Percentiles rank a stretch among this genome's conserved stretches.
Evolutionary conservation across 2,888 invertebrate genomes (phyloP).

Genomic region (Aphidius colemani): DNA sequence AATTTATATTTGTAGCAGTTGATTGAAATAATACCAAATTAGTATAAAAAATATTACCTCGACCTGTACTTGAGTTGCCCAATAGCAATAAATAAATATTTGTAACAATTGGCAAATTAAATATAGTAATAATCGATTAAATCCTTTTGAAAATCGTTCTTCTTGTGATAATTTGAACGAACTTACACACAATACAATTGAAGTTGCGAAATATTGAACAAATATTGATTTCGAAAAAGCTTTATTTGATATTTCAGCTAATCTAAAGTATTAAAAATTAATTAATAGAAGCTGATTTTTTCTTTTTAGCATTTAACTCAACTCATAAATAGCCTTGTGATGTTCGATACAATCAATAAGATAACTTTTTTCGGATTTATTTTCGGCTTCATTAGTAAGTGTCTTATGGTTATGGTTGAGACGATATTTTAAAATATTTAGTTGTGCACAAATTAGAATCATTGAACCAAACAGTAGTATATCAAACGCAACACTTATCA

Average conservation of each 20-base stretch:
- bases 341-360: slow-evolving; percentile 24
- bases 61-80: slow-evolving; percentile 30
- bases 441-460: slow-evolving; percentile 41
- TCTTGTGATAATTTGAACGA: slow-evolving; percentile 38
- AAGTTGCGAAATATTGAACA: too few relatives aligned
- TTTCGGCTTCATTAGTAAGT: neutral
- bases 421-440: slow-evolving; percentile 45
- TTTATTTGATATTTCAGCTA: slow-evolving; percentile 32
- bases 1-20: slow-evolving; percentile 39
- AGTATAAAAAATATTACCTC: too few relatives aligned
- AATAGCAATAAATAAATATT: slow-evolving; percentile 29
- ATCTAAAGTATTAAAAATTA: slow-evolving; percentile 8
- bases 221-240: slow-evolving; percentile 34
- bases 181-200: slow-evolving; percentile 39
- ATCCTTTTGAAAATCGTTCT: slow-evolving; percentile 30
- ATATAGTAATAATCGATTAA: too few relatives aligned
- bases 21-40: too few relatives aligned
- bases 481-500: slow-evolving; percentile 41
- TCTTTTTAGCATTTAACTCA: neutral
- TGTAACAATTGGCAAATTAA: too few relatives aligned
- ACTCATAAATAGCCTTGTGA: slow-evolving; percentile 32
- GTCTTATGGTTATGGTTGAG: slow-evolving; percentile 15
- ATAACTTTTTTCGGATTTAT: too few relatives aligned
- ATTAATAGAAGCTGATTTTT: neutral
- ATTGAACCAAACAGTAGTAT: slow-evolving; percentile 42